Evolutionary conservation across 2,113 vertebrate genomes (phyloP).

Genomic region (Tretioscincus oriximinensis): DNA sequence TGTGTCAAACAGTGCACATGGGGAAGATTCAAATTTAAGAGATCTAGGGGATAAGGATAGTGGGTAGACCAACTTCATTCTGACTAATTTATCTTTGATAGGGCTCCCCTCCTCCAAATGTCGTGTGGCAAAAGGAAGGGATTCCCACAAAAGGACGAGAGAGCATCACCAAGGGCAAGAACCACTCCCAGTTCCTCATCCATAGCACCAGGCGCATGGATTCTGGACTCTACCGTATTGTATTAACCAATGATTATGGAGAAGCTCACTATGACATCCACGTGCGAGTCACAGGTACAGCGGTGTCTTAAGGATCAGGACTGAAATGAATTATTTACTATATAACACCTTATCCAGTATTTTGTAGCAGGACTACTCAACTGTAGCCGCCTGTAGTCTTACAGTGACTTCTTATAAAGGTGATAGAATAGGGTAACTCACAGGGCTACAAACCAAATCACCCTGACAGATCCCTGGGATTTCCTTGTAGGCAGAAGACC

Average conservation of each 20-base stretch:
- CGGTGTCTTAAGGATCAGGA: not conserved
- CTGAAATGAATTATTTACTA: not conserved
- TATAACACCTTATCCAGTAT: too few relatives aligned
- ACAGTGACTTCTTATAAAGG: too few relatives aligned
- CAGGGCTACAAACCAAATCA: too few relatives aligned
- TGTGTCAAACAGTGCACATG: not conserved
- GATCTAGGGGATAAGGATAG: not conserved
- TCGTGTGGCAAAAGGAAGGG: slow-evolving; percentile 69
- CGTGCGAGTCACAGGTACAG: slow-evolving; percentile 60
- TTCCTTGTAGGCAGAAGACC: too few relatives aligned
- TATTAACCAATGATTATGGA: slow-evolving; percentile 66
- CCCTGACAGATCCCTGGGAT: too few relatives aligned
- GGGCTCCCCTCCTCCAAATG: slow-evolving; percentile 59
- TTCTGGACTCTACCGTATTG: slow-evolving; percentile 59
- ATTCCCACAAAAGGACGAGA: slow-evolving; percentile 56
- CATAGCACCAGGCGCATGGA: slow-evolving; percentile 58
- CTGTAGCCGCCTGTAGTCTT: too few relatives aligned
- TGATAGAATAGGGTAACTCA: too few relatives aligned
- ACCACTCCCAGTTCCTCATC: slow-evolving; percentile 69
- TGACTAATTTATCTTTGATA: slow-evolving; percentile 25
- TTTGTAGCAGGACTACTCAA: too few relatives aligned
- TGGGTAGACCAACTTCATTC: not conserved
- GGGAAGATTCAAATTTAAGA: not conserved
- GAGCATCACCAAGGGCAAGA: slow-evolving; percentile 68
- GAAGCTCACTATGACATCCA: slow-evolving; percentile 57